Percentiles rank a stretch among this genome's conserved stretches.
Conservation (phyloP, 2,888 invertebrate genomes). For the Volucella inflata region DNA sequence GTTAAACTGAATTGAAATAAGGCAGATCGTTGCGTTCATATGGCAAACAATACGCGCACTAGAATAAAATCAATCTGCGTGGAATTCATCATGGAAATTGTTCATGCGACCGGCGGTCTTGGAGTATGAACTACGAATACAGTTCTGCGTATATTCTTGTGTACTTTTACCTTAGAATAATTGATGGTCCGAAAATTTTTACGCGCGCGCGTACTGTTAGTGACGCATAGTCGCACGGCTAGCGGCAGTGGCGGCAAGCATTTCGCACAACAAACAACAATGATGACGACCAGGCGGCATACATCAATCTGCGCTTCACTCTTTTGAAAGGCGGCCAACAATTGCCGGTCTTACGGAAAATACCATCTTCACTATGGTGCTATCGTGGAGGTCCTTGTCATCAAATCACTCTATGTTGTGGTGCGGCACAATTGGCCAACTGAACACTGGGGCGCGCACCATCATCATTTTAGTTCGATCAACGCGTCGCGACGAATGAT, state of each 20-base stretch:
- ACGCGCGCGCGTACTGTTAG: conserved; percentile 62
- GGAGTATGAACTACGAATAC: too few relatives aligned
- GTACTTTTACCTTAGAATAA: conserved; percentile 60
- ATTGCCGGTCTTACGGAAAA: conserved; percentile 36
- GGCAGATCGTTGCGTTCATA: not conserved
- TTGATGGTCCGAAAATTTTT: conserved; percentile 67
- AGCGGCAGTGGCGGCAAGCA: conserved; percentile 54
- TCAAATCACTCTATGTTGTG: conserved; percentile 76
- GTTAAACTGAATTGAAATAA: conserved; percentile 42
- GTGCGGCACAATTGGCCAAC: conserved; percentile 68
- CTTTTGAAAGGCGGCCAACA: conserved; percentile 41
- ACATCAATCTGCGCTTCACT: conserved; percentile 63
- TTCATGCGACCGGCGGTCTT: conserved; percentile 28
- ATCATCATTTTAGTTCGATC: conserved; percentile 31
- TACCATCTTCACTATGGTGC: conserved; percentile 69
- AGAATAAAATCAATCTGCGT: conserved; percentile 57
- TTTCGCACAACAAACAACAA: conserved; percentile 67
- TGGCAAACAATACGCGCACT: conserved; percentile 44
- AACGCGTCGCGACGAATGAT: conserved; percentile 48
- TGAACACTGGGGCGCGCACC: conserved; percentile 53
- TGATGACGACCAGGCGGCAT: conserved; percentile 71
- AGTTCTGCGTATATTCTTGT: conserved; percentile 9
- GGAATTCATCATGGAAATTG: conserved; percentile 62
- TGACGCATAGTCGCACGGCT: conserved; percentile 62
- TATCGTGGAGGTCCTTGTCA: conserved; percentile 77